phyloP scores from a whole-genome alignment of 2,888 invertebrate species.

The Drosophila subsilvestris region DNA sequence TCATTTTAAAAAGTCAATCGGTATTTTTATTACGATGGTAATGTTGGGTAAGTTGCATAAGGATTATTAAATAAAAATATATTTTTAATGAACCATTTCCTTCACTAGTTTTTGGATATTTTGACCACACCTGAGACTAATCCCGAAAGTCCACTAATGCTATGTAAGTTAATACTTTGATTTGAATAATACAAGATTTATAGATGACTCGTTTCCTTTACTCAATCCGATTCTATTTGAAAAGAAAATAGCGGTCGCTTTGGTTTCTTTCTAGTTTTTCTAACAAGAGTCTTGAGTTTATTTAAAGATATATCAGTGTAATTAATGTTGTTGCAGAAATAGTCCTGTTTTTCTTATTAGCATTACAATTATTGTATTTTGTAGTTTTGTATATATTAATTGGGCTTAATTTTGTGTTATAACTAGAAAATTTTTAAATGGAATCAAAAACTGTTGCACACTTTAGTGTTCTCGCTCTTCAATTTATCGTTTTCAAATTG shows the following conservation, averaged over 20 bases:
- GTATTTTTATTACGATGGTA: no score
- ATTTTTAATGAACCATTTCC: no score
- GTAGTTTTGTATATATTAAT: conserved; percentile 48
- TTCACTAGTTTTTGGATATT: background rate
- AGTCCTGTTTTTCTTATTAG: conserved; percentile 61
- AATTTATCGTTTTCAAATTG: conserved; percentile 23
- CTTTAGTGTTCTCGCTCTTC: conserved; percentile 37
- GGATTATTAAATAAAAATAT: no score
- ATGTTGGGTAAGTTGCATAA: no score
- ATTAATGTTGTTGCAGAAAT: conserved; percentile 64
- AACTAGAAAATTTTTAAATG: conserved; percentile 72
- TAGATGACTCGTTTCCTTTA: background rate
- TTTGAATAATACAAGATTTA: conserved; percentile 1
- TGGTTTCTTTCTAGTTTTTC: conserved; percentile 58
- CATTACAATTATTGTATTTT: conserved; percentile 78
- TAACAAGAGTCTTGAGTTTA: conserved; percentile 82
- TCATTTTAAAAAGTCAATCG: no score
- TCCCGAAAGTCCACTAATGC: background rate
- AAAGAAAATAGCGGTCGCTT: no score
- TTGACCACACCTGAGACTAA: no score
- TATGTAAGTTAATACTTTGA: background rate
- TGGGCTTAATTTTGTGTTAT: conserved; percentile 39
- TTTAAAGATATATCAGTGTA: conserved; percentile 78
- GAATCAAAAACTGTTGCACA: conserved; percentile 71
- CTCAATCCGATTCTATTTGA: background rate